phyloP scores from a whole-genome alignment of 1,140 invertebrate genomes.

The Hyphantria cunea region DNA sequence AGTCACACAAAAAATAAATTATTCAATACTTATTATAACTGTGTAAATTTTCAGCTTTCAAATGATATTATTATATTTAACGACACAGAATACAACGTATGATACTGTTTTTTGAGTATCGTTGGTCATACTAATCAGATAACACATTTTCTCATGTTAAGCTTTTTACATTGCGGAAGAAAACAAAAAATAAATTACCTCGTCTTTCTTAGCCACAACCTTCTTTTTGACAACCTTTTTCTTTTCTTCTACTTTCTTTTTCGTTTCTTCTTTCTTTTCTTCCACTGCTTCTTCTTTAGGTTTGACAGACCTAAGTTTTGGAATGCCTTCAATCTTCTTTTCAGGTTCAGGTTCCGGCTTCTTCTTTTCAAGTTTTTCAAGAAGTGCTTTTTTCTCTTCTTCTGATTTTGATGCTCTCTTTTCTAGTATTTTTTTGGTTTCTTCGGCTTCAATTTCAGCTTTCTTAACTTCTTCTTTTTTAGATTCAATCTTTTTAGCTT shows the following conservation, averaged over 20 bases:
- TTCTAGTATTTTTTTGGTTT: slow-evolving; percentile 77
- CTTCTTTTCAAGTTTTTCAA: slow-evolving; percentile 80
- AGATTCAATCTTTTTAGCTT: slow-evolving; percentile 47
- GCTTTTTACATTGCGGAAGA: slow-evolving; percentile 45
- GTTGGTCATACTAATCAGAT: too few relatives aligned
- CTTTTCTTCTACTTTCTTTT: slow-evolving; percentile 74
- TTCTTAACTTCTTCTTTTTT: slow-evolving; percentile 63
- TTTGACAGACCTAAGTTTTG: slow-evolving; percentile 81
- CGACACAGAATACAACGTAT: background rate
- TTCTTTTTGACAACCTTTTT: slow-evolving; percentile 79
- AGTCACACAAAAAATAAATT: too few relatives aligned
- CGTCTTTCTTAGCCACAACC: slow-evolving; percentile 74
- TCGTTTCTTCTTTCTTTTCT: slow-evolving; percentile 66
- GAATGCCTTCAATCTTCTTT: slow-evolving; percentile 79
- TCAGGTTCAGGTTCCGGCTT: slow-evolving; percentile 71
- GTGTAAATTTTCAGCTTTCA: too few relatives aligned
- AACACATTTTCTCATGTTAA: slow-evolving; percentile 26
- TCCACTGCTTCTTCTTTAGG: slow-evolving; percentile 79
- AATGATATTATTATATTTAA: background rate
- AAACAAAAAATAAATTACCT: slow-evolving; percentile 67
- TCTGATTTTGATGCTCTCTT: slow-evolving; percentile 81
- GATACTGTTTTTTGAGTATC: too few relatives aligned
- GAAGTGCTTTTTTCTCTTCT: slow-evolving; percentile 79
- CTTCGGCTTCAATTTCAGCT: slow-evolving; percentile 77
- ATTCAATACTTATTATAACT: too few relatives aligned